phyloP scores from a whole-genome alignment of 2,888 invertebrate species.

The Drosophila suboccidentalis region DNA sequence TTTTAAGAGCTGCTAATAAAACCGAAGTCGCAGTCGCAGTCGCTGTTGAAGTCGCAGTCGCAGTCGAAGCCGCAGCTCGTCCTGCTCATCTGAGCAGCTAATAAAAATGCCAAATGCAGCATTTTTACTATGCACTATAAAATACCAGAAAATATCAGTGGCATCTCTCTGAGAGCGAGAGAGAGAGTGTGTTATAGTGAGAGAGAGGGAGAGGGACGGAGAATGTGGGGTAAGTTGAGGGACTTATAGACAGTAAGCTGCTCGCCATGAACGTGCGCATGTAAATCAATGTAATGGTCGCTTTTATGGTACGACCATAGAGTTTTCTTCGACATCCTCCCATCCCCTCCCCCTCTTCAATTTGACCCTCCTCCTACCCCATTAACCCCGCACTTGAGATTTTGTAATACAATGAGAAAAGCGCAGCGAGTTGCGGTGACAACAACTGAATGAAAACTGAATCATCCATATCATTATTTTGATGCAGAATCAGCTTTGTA shows the following conservation, averaged over 20 bases:
- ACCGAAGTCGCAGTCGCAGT: slow-evolving; percentile 35
- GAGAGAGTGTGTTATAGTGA: not conserved
- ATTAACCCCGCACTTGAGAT: slow-evolving; percentile 19
- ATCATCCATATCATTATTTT: slow-evolving; percentile 63
- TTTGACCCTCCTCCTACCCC: no score
- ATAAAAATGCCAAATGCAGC: slow-evolving; percentile 67
- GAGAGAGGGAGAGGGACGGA: no score
- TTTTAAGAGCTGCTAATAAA: slow-evolving; percentile 64
- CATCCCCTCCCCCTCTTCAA: no score
- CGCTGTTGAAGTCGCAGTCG: not conserved
- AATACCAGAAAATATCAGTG: slow-evolving; percentile 45
- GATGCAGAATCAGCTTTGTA: slow-evolving; percentile 37
- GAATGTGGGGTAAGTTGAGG: slow-evolving; percentile 2
- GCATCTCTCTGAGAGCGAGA: not conserved
- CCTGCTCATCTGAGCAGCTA: slow-evolving; percentile 65
- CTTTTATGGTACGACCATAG: slow-evolving; percentile 50
- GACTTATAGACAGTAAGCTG: slow-evolving; percentile 60
- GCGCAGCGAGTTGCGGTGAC: slow-evolving; percentile 51
- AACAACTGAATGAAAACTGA: slow-evolving; percentile 64
- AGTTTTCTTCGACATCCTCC: slow-evolving; percentile 13
- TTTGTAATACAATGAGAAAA: slow-evolving; percentile 56
- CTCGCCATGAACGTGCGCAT: slow-evolving; percentile 61
- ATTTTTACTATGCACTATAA: slow-evolving; percentile 66
- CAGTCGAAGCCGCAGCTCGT: slow-evolving; percentile 44
- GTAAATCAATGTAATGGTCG: slow-evolving; percentile 70